Evolutionary conservation across 2,113 vertebrate species (phyloP).

Genomic region (Ctenodactylus gundi): DNA sequence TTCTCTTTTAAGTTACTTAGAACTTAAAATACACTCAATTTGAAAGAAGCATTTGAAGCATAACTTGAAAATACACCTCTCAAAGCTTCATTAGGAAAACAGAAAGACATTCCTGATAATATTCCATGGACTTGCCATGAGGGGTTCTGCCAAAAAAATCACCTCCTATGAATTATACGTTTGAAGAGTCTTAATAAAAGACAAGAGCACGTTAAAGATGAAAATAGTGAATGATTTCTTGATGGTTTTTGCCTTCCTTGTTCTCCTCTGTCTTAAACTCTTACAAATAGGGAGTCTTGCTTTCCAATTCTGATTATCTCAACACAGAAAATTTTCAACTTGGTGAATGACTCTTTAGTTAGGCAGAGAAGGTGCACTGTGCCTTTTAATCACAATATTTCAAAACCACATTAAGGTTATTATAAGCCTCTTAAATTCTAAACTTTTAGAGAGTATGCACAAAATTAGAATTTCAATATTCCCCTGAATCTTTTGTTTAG

Average conservation of each 20-base stretch:
- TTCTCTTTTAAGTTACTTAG: neutral
- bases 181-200: conserved; percentile 3
- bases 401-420: conserved; percentile 57
- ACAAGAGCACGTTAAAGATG: neutral
- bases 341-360: neutral
- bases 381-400: conserved; percentile 72
- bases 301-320: neutral
- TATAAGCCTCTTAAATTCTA: conserved; percentile 69
- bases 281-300: conserved; percentile 27
- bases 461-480: conserved; percentile 61
- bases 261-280: conserved; percentile 21
- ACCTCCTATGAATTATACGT: neutral
- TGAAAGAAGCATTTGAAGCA: neutral
- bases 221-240: conserved; percentile 16
- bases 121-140: neutral
- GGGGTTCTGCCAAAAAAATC: neutral
- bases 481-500: conserved; percentile 62
- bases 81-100: neutral
- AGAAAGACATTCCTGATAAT: neutral
- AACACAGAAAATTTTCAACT: neutral
- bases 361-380: conserved; percentile 54
- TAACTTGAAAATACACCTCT: neutral
- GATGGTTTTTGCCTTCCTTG: conserved; percentile 36
- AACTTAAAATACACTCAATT: neutral
- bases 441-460: conserved; percentile 61